Evolutionary conservation across 2,888 invertebrate species (phyloP), one percentile per base, ranked within the genome.

Genomic region (Tinea trinotella): DNA sequence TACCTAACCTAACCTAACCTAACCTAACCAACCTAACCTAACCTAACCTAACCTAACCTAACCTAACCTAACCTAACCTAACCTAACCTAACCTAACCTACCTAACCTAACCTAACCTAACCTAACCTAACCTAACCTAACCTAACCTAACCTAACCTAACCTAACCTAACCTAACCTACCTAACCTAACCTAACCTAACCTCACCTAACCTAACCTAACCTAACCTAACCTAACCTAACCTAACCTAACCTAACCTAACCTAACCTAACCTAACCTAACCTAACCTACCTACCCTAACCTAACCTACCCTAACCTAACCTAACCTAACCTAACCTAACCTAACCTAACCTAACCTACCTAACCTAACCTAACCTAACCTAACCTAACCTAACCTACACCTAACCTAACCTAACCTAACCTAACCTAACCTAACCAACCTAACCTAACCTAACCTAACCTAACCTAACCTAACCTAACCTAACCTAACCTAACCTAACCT

Each of bases 171-270:
- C 35, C 53, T 12, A n/a, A n/a, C n/a, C n/a, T n/a, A n/a, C n/a
- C n/a, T n/a, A n/a, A n/a, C n/a, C n/a, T n/a, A n/a, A n/a, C 60
- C 59, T 58, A 36, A 58, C 57, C 57, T 58, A 54, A 58, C 57
- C 57, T 58, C 44, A 58, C 57, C 57, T 58, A 54, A 58, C 57
- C 57, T 58, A 54, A 58, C 57, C 57, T 58, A 54, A 58, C 57
- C 57, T 58, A 54, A 58, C 57, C 57, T 58, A 54, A 58, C 57
- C 57, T 58, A 54, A 58, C 57, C 57, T 58, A 54, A 58, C 57
- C 57, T 58, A 54, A 58, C 57, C 57, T 58, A 54, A 58, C 57
- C 57, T 58, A 54, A 58, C 57, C 57, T 58, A 54, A 58, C 57
- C 57, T 58, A 54, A 58, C 57, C 57, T 58, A 54, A 58, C n/a